Conservation (phyloP, 2,888 invertebrate genomes). For the Microdon myrmicae region DNA sequence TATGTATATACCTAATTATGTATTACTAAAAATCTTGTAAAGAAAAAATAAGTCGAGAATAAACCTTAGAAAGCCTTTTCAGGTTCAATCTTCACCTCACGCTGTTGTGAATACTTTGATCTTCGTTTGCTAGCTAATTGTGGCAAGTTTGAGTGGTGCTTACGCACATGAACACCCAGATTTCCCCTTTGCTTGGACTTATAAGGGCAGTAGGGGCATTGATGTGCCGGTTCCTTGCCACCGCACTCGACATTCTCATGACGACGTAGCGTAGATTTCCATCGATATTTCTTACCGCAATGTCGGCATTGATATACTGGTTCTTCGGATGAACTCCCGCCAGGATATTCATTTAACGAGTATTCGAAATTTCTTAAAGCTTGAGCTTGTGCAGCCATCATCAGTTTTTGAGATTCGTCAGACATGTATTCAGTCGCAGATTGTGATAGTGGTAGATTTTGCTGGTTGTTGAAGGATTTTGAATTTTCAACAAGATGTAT, state of each 20-base stretch:
- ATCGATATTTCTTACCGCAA: slow-evolving; percentile 85
- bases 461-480: slow-evolving; percentile 52
- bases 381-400: slow-evolving; percentile 58
- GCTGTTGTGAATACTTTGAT: slow-evolving; percentile 60
- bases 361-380: slow-evolving; percentile 62
- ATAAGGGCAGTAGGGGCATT: slow-evolving; percentile 81
- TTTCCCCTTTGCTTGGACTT: slow-evolving; percentile 83
- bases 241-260: slow-evolving; percentile 86
- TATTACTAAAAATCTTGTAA: too few relatives aligned
- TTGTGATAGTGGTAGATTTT: slow-evolving; percentile 40
- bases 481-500: slow-evolving; percentile 65
- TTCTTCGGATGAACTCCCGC: slow-evolving; percentile 55
- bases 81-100: slow-evolving; percentile 54
- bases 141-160: slow-evolving; percentile 72
- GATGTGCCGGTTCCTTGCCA: slow-evolving; percentile 82
- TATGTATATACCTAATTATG: too few relatives aligned
- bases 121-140: slow-evolving; percentile 63
- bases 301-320: slow-evolving; percentile 72
- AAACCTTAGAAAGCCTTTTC: slow-evolving; percentile 37
- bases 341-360: slow-evolving; percentile 60
- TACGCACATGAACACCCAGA: slow-evolving; percentile 81
- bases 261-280: slow-evolving; percentile 84
- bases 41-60: not conserved
- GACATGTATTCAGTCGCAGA: slow-evolving; percentile 55
- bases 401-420: slow-evolving; percentile 59